These are phyloP conservation scores for Stegodyphus dumicola DNA, from an alignment of 1,140 invertebrate genomes.

Conservation along the genomic window DNA sequence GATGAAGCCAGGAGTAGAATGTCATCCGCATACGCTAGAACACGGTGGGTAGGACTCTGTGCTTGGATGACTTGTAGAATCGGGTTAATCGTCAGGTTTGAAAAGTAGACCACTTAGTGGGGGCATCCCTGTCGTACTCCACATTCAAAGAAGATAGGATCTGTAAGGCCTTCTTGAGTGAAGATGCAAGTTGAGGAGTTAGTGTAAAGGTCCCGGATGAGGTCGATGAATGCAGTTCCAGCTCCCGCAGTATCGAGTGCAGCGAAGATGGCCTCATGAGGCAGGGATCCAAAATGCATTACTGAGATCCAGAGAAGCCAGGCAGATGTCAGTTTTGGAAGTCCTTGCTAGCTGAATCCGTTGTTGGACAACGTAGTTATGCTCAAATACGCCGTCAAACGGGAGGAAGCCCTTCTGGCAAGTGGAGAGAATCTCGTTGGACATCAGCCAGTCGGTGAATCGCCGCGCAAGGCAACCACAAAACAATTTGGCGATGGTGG, in stretches of 20 bases:
- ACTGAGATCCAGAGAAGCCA: neutral
- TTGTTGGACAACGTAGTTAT: neutral
- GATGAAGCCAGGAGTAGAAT: neutral
- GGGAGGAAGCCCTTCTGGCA: neutral
- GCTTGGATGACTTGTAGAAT: neutral
- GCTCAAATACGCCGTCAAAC: neutral
- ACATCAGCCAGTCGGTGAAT: neutral
- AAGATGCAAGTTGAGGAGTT: neutral
- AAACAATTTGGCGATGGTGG: neutral
- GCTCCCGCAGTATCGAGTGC: no score
- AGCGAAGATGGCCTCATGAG: neutral
- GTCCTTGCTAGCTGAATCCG: neutral
- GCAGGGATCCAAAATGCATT: neutral
- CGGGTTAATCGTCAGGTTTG: neutral
- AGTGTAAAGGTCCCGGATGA: accelerated
- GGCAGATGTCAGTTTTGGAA: no score
- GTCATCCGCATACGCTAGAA: neutral
- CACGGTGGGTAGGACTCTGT: accelerated
- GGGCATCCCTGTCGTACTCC: neutral
- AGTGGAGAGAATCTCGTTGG: neutral
- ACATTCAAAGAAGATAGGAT: no score
- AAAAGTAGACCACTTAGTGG: neutral
- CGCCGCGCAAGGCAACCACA: neutral
- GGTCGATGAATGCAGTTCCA: no score
- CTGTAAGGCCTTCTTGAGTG: accelerated